Evolutionary conservation across 2,888 invertebrate genomes (phyloP).

Genomic region (Eurytoma adleriae): DNA sequence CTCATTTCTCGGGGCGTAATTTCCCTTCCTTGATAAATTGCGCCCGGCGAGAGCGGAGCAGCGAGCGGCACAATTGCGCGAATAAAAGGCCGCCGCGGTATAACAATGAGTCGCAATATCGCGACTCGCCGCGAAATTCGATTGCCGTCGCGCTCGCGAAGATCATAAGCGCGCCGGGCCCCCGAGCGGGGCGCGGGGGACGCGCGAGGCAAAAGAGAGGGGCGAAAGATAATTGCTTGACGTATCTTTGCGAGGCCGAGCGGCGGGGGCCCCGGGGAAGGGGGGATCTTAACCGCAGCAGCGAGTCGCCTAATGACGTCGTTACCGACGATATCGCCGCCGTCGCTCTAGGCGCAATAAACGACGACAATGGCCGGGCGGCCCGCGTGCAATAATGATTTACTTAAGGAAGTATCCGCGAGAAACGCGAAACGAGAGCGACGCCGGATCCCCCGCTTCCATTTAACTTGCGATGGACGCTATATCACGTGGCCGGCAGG

Average conservation of each 20-base stretch:
- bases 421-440: slow-evolving; percentile 12
- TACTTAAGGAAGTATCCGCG: slow-evolving; percentile 1
- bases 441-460: neutral
- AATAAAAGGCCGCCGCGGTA: neutral
- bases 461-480: neutral
- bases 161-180: neutral
- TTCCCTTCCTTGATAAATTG: neutral
- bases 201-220: neutral
- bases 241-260: slow-evolving; percentile 30
- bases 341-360: slow-evolving; percentile 23
- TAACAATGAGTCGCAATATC: slow-evolving; percentile 23
- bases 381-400: neutral
- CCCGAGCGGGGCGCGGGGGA: too few species aligned
- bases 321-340: slow-evolving; percentile 41
- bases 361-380: slow-evolving; percentile 25
- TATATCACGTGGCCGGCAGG: too few species aligned
- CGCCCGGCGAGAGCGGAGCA: neutral
- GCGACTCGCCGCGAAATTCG: slow-evolving; percentile 2
- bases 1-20: neutral
- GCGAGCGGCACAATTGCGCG: slow-evolving; percentile 17
- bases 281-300: slow-evolving; percentile 26
- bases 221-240: slow-evolving; percentile 45
- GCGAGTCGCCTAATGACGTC: slow-evolving; percentile 48
- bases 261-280: neutral
- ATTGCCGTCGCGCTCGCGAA: neutral